A percentile compares a stretch with the other conserved stretches of the same genome.
Conservation (phyloP, 2,113 vertebrate species). For the Deroptyus accipitrinus region DNA sequence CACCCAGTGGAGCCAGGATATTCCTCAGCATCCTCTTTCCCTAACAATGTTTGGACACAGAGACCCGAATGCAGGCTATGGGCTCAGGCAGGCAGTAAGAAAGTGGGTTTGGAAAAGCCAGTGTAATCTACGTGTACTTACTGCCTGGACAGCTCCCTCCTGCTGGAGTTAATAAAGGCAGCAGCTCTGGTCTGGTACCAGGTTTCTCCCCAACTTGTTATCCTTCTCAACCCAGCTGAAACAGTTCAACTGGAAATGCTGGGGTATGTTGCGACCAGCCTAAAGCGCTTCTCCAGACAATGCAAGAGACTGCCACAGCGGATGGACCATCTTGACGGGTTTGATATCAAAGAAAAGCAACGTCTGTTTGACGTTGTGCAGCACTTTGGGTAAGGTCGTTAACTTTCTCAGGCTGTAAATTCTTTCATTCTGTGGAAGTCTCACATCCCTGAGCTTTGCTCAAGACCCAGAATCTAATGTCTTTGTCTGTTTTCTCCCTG, state of each 20-base stretch:
- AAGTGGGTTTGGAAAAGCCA: neutral
- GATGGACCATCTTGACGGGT: neutral
- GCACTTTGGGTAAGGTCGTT: conserved; percentile 9
- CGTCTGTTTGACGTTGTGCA: neutral
- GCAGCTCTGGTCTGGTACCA: neutral
- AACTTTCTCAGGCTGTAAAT: conserved; percentile 25
- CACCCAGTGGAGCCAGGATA: neutral
- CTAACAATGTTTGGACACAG: neutral
- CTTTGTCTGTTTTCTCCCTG: conserved; percentile 60
- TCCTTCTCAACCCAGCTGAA: neutral
- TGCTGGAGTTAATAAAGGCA: neutral
- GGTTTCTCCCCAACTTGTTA: neutral
- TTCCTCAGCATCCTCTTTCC: neutral
- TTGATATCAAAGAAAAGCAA: neutral
- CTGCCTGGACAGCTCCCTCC: neutral
- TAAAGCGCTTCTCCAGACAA: neutral
- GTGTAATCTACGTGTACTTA: neutral
- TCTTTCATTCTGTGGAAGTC: conserved; percentile 43
- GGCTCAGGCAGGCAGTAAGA: neutral
- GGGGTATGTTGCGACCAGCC: neutral
- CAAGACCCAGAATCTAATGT: conserved; percentile 25
- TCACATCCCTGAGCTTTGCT: conserved; percentile 54
- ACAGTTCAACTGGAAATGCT: neutral
- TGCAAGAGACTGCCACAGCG: neutral
- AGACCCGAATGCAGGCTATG: neutral